Evolutionary conservation across 1,140 invertebrate species (phyloP), one percentile per base, ranked within the genome.

Genomic region (Anastrepha obliqua): DNA sequence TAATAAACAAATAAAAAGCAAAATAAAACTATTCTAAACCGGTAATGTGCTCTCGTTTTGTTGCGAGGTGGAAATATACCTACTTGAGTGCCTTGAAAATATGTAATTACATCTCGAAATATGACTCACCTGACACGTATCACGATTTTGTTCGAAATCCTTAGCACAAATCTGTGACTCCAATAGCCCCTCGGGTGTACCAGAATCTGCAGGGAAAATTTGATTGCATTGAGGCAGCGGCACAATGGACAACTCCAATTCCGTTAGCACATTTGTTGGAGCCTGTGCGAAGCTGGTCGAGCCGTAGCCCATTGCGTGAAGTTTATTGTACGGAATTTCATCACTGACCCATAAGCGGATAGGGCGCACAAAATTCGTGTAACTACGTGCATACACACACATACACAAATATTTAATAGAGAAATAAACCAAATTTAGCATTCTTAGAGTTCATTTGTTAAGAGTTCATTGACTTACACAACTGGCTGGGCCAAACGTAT

Each of bases 221-320:
- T 55, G 70, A 64, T 91, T 91, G 13, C 90, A 91, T 78, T 89
- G 67, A 0, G 88, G 86, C 17, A 42, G 29, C 5, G 89, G 89
- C 29, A 91, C 90, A 59, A 90, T 87, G 6, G 90, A 88, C 2
- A 91, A 81, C 55, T 90, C 89, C 39, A 91, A 74, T 78, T 91
- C 90, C 11, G 90, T 91, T 2, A 91, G 62, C 3, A 90, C 74
- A 85, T 91, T 91, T 17, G 90, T 91, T 3, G 87, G 90, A 0
- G 89, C 89, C 74, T 89, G 85, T 0, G 89, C 90, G 81, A 91
- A 91, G 42, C 87, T 88, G 9, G 90, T 91, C 5, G 90, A 90
- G 13, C 90, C 90, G 65, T 91, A 91, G 42, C 90, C 90, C 90
- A 91, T 91, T 13, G 90, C 89, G 20, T 89, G 65, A 5, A 90